These are phyloP conservation scores for Sinella curviseta DNA, from an alignment of 1,140 invertebrate species.

Conservation along the genomic window DNA sequence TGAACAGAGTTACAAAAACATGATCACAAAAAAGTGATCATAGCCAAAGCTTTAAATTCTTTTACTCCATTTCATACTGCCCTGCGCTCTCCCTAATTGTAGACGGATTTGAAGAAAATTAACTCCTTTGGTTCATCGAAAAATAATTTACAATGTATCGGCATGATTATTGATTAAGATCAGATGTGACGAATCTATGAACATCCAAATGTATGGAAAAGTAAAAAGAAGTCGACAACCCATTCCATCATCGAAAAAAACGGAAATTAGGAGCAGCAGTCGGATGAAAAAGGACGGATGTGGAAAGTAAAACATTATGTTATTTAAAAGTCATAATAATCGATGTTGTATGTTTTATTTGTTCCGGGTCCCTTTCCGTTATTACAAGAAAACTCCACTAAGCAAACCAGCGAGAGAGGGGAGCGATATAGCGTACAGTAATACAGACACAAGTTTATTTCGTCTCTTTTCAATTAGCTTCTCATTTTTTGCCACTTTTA, in stretches of 20 bases:
- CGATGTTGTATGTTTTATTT: neutral
- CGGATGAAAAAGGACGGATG: conserved; percentile 10
- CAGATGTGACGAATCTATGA: too few species aligned
- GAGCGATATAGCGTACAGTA: neutral
- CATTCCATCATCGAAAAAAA: neutral
- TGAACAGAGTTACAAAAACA: neutral
- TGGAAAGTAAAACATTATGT: conserved; percentile 19
- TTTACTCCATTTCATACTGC: neutral
- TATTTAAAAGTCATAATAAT: neutral
- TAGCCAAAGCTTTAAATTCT: neutral
- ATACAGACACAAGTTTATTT: neutral
- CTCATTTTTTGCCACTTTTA: conserved; percentile 20
- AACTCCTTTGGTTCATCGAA: neutral
- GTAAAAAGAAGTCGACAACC: too few species aligned
- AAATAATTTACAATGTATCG: neutral
- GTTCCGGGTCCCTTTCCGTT: neutral
- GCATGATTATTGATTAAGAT: conserved; percentile 5
- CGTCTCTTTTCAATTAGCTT: conserved; percentile 5
- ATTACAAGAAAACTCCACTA: too few species aligned
- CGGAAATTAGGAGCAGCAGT: conserved; percentile 7
- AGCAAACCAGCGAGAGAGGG: too few species aligned
- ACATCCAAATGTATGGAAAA: too few species aligned
- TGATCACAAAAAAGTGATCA: neutral
- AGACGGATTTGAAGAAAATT: too few species aligned
- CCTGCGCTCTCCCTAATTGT: too few species aligned